Conservation (phyloP, 2,797 vertebrate species). For the Bradypodion pumilum region DNA sequence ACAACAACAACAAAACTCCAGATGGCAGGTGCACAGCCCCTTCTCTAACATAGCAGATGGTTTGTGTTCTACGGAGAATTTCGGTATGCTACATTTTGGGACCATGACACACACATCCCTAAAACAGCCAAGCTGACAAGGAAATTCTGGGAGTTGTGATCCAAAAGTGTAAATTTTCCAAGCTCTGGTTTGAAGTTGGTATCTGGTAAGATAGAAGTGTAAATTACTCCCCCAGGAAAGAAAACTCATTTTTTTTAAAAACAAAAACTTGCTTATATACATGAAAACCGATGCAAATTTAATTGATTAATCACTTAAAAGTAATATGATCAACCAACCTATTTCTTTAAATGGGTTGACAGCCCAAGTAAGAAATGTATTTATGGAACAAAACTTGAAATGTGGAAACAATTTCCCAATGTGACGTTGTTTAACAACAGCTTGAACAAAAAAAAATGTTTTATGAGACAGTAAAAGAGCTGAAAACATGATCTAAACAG, state of each 20-base stretch:
- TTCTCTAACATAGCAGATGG: not conserved
- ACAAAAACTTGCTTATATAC: too few relatives aligned
- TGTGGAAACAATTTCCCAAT: conserved; percentile 53
- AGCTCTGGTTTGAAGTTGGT: not conserved
- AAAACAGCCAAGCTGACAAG: too few relatives aligned
- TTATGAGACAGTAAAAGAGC: conserved; percentile 65
- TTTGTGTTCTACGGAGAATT: not conserved
- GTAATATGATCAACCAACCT: conserved; percentile 8
- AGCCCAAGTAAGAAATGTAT: conserved; percentile 35
- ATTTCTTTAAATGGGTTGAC: conserved; percentile 6
- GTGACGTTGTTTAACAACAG: conserved; percentile 51
- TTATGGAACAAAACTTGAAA: conserved; percentile 59
- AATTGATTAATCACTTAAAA: conserved; percentile 24
- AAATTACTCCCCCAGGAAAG: not conserved
- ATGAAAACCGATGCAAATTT: not conserved
- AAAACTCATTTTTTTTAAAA: not conserved
- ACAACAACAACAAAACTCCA: not conserved
- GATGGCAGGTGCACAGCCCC: not conserved
- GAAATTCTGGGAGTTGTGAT: too few relatives aligned
- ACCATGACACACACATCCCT: too few relatives aligned
- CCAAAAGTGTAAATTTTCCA: too few relatives aligned
- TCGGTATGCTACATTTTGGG: too few relatives aligned
- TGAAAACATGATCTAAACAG: conserved; percentile 55
- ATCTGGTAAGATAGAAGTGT: not conserved
- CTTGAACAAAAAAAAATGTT: conserved; percentile 64